Base-by-base conservation (phyloP, 2,113 vertebrate species). In the Oryzias celebensis region DNA sequence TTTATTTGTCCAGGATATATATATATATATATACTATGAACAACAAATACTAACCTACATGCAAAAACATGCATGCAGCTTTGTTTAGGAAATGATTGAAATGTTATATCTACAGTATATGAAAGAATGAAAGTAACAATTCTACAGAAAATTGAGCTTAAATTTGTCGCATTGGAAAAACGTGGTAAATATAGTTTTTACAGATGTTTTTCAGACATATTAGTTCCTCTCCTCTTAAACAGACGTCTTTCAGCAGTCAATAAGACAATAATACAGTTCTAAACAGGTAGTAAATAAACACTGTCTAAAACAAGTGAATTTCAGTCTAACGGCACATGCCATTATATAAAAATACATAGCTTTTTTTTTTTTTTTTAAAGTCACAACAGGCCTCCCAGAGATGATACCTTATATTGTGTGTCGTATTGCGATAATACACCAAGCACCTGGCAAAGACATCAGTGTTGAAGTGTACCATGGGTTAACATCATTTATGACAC, bases 311-410 rank as follows among this genome's bases (percentile, higher is more conserved):
- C 31, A 14, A 45, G 68, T 71, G 65, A 70, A 62, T 1, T 12
- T 52, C 42, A 56, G 26, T 83, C 69, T 86, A 76, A 53, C 61
- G 49, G 67, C 64, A 72, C 77, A 77, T 80, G 80, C 75, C 53
- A 44, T 85, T 87, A 84, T 89, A 36, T 62, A 85, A 89, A 90
- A 89, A 87, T 85, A 84, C 77, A 83, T 58, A 65, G 72, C 62
- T 12, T 36, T 69, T 28, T 28, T 28, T 26, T 26, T 26, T 26
- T 28, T 28, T 68, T 71, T 69, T 72, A 77, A 73, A 66, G 58
- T 73, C 46, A 67, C 54, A 61, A 67, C 55, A 59, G 60, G 56
- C 69, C 42, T 88, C 84, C 86, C 81, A 80, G 80, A 83, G 81
- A 78, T 75, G 78, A 64, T 53, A 20, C 0, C 20, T 50, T 22